These are phyloP conservation scores for Ranitomeya imitator DNA, from an alignment of 2,113 vertebrate genomes.

Conservation along the genomic window DNA sequence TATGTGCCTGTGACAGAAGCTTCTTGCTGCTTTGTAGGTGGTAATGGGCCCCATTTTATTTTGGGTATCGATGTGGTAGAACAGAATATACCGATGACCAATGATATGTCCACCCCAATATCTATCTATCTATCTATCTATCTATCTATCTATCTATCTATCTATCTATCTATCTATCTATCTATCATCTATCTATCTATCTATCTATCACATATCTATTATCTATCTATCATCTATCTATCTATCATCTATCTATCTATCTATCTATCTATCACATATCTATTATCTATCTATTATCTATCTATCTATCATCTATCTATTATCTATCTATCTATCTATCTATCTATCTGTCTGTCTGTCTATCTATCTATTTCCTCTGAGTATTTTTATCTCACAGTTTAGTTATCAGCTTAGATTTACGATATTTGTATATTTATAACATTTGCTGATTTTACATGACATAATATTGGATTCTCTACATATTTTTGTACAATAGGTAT, in stretches of 20 bases:
- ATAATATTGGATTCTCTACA: neutral
- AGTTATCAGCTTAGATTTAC: neutral
- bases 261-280: neutral
- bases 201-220: neutral
- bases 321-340: neutral
- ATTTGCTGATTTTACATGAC: neutral
- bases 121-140: too few species aligned
- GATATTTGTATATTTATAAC: neutral
- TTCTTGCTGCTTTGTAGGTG: too few species aligned
- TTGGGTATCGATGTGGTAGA: too few species aligned
- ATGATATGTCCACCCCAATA: too few species aligned
- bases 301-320: neutral
- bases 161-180: neutral
- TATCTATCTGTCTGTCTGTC: neutral
- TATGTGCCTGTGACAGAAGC: too few species aligned
- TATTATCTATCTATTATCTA: neutral
- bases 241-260: neutral
- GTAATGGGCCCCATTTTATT: too few species aligned
- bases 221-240: neutral
- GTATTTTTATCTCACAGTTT: neutral
- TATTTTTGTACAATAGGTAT: conserved; percentile 69
- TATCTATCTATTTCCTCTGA: neutral
- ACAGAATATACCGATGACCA: too few species aligned
- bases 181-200: neutral
- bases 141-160: neutral